Evolutionary conservation across 2,888 invertebrate species (phyloP), one percentile per base, ranked within the genome.

Genomic region (Dicranocentrus wangi): DNA sequence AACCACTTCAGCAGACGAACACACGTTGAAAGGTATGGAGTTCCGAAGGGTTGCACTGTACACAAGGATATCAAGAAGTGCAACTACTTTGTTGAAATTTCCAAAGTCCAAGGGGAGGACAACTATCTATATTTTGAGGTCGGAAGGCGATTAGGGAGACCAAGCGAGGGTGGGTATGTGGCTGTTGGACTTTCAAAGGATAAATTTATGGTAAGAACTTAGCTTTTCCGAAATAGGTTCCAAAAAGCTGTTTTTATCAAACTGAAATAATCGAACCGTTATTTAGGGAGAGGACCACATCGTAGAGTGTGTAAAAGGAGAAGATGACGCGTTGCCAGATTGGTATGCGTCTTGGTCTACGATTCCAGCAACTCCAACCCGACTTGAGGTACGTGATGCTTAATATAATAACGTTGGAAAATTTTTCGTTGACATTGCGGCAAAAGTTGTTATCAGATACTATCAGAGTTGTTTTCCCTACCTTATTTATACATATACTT

Each of bases 171-270:
- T 10, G 82, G 83, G 2, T 83, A 83, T 28, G 70, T 83, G 28
- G 83, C 80, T 7, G 70, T 83, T n/a, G 83, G 83, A 2, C 25
- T 83, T 21, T 83, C 83, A 5, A 47, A 72, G n/a, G 82, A 83
- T 43, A 21, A 80, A n/a, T 13, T 58, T 13, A 83, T 83, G 83
- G 83, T 83, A 65, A 39, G 15, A 15, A 68, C 47, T 68, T 10
- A 65, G 43, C 39, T 39, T n/a, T n/a, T n/a, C n/a, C n/a, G n/a
- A n/a, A n/a, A n/a, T n/a, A n/a, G n/a, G n/a, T n/a, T n/a, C n/a
- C n/a, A n/a, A n/a, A n/a, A n/a, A n/a, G n/a, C n/a, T n/a, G n/a
- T n/a, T n/a, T n/a, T n/a, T n/a, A n/a, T n/a, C n/a, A n/a, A n/a
- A n/a, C n/a, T n/a, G n/a, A n/a, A n/a, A n/a, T n/a, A n/a, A n/a